These are phyloP conservation scores for Epiblema foenella DNA, from an alignment of 2,888 invertebrate species.

Conservation along the genomic window DNA sequence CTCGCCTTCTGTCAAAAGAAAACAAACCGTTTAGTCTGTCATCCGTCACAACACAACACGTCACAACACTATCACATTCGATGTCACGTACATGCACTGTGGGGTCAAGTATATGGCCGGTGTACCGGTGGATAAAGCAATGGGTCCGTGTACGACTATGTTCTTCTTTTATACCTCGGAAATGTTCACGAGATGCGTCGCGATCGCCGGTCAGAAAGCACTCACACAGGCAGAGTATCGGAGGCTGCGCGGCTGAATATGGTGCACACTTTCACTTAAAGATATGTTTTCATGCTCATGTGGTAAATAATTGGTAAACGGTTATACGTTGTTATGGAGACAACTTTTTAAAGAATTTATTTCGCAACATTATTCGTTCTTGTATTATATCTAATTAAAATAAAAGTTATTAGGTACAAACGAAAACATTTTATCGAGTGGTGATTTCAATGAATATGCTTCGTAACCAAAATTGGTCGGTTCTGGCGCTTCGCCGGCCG, in stretches of 20 bases:
- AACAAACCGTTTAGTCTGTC: slow-evolving; percentile 61
- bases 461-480: too few species aligned
- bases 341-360: too few species aligned
- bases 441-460: too few species aligned
- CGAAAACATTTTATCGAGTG: too few species aligned
- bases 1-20: slow-evolving; percentile 77
- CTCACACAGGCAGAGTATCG: slow-evolving; percentile 53
- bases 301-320: too few species aligned
- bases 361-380: too few species aligned
- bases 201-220: slow-evolving; percentile 71
- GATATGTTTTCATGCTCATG: background rate
- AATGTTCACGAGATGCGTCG: slow-evolving; percentile 77
- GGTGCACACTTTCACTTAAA: slow-evolving; percentile 68
- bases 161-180: slow-evolving; percentile 83
- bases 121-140: slow-evolving; percentile 70
- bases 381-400: too few species aligned
- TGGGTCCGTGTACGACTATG: slow-evolving; percentile 74
- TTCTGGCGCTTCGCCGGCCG: too few species aligned
- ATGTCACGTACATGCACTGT: slow-evolving; percentile 44
- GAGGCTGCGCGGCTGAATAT: slow-evolving; percentile 58
- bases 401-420: too few species aligned
- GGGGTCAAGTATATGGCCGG: slow-evolving; percentile 51
- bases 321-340: too few species aligned
- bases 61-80: slow-evolving; percentile 54
- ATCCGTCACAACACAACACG: slow-evolving; percentile 55